Percentiles rank a stretch among this genome's conserved stretches.
These are phyloP conservation scores for Cybosia mesomella DNA, from an alignment of 2,888 invertebrate species.

Conservation along the genomic window DNA sequence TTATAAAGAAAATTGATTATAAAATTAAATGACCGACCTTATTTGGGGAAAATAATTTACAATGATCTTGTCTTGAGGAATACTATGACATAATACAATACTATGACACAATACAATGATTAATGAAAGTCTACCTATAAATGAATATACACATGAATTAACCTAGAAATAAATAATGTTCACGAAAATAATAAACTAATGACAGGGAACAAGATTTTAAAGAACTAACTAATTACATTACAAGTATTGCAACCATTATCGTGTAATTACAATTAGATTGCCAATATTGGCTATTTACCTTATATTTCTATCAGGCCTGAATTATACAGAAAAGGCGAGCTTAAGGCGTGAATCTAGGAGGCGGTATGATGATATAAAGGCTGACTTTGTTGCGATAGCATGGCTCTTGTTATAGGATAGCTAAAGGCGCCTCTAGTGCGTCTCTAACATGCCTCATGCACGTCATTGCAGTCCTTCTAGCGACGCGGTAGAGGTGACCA, in stretches of 20 bases:
- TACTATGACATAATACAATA: neutral
- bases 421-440: no score
- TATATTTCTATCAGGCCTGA: slow-evolving; percentile 18
- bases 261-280: neutral
- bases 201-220: neutral
- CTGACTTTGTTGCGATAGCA: no score
- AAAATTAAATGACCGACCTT: neutral
- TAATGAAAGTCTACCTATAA: neutral
- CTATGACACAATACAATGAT: neutral
- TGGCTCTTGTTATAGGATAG: no score
- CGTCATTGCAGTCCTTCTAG: no score
- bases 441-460: no score
- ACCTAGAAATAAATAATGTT: slow-evolving; percentile 17
- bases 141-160: neutral
- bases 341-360: no score
- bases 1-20: neutral
- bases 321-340: neutral
- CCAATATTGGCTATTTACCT: slow-evolving; percentile 22
- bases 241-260: neutral
- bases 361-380: no score
- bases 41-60: neutral
- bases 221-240: neutral
- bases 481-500: no score
- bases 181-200: slow-evolving; percentile 6
- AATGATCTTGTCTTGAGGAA: neutral